These are phyloP conservation scores for Volucella bombylans DNA, from an alignment of 2,888 invertebrate genomes.

Conservation along the genomic window DNA sequence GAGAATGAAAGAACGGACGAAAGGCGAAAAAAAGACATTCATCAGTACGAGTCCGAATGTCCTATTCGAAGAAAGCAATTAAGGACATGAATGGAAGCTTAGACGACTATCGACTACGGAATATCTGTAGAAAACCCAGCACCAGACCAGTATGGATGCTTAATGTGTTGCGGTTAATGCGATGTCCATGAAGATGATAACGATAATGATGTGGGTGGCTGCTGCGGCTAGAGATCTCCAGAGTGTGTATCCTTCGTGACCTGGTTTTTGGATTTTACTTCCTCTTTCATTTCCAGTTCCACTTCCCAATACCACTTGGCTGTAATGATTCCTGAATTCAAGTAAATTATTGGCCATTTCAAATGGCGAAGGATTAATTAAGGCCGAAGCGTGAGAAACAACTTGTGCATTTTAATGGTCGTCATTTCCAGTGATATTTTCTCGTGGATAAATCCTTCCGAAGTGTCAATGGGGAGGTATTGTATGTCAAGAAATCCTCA, in stretches of 20 bases:
- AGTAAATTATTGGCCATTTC: conserved; percentile 76
- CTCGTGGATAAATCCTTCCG: conserved; percentile 43
- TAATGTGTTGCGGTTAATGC: conserved; percentile 73
- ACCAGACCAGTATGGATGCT: conserved; percentile 10
- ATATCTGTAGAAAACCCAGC: conserved; percentile 27
- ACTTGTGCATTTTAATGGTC: conserved; percentile 78
- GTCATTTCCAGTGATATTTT: conserved; percentile 58
- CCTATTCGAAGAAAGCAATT: conserved; percentile 80
- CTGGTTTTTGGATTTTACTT: conserved; percentile 67
- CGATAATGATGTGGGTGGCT: conserved; percentile 70
- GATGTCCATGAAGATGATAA: conserved; percentile 73
- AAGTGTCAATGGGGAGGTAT: conserved; percentile 59
- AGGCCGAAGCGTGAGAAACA: conserved; percentile 76
- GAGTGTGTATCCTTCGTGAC: conserved; percentile 66
- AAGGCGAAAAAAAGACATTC: conserved; percentile 73
- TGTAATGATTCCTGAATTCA: conserved; percentile 71
- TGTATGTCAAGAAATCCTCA: conserved; percentile 32
- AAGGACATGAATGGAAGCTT: conserved; percentile 82
- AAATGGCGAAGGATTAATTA: conserved; percentile 77
- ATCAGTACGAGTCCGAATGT: conserved; percentile 68
- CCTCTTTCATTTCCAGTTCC: not conserved
- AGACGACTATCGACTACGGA: conserved; percentile 74
- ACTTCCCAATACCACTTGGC: not conserved
- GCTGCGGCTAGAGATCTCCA: conserved; percentile 8
- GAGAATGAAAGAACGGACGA: conserved; percentile 58